A percentile compares a stretch with the other conserved stretches of the same genome.
Conservation (phyloP, 2,113 vertebrate genomes). For the Cebidichthys violaceus region DNA sequence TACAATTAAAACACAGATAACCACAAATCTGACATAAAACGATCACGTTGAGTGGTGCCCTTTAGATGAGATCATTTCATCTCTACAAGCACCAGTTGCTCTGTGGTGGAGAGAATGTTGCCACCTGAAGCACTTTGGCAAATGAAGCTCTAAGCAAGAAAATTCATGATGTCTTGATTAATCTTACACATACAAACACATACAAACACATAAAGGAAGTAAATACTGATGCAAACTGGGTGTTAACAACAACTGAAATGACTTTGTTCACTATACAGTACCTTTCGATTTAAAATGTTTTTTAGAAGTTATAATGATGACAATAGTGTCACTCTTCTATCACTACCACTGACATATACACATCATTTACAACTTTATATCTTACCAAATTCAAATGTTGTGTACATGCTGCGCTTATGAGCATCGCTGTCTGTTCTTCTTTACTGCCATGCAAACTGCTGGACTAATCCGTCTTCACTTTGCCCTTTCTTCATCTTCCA, state of each 20-base stretch:
- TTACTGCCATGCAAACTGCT: neutral
- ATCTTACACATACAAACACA: neutral
- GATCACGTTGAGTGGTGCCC: neutral
- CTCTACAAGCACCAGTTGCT: constrained; percentile 3
- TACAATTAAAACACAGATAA: neutral
- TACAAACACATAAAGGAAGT: too few species aligned
- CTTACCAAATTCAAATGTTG: neutral
- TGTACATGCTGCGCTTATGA: neutral
- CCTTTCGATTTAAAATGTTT: neutral
- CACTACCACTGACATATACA: neutral
- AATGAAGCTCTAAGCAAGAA: neutral
- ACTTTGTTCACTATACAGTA: neutral
- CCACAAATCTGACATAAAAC: neutral
- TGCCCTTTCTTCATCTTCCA: neutral
- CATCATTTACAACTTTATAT: neutral
- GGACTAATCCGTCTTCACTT: neutral
- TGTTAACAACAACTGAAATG: neutral
- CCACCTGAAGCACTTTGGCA: neutral
- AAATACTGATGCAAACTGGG: neutral
- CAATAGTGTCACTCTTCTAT: neutral
- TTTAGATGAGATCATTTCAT: constrained; percentile 2
- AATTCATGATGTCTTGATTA: neutral
- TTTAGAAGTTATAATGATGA: neutral
- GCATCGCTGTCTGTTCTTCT: neutral
- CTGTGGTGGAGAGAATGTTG: neutral